phyloP scores from a whole-genome alignment of 2,888 invertebrate species.

The Craniophora ligustri region DNA sequence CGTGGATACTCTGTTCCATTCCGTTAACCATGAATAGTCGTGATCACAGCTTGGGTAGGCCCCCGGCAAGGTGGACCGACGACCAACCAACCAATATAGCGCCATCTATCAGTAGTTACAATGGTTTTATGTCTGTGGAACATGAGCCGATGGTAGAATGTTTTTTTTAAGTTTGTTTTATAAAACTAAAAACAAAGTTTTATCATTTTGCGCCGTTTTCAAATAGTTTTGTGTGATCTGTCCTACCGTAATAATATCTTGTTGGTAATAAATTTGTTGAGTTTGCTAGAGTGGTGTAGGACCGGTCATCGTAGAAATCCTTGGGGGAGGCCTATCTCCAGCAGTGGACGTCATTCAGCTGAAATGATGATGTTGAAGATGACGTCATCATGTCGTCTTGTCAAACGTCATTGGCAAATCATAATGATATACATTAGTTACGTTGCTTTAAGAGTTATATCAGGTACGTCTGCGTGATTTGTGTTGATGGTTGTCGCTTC shows the following conservation, averaged over 20 bases:
- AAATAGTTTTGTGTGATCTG: not conserved
- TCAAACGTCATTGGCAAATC: no score
- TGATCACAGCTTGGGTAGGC: no score
- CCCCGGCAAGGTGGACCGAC: no score
- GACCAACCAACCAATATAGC: constrained; percentile 42
- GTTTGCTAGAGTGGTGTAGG: no score
- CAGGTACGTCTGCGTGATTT: not conserved
- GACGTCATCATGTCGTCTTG: no score
- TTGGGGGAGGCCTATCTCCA: no score
- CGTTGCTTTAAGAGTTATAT: constrained; percentile 37
- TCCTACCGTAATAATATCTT: constrained; percentile 3
- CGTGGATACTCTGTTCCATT: no score
- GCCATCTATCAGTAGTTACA: constrained; percentile 59
- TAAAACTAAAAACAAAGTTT: no score
- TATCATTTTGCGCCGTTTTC: constrained; percentile 24
- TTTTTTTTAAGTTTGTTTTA: constrained; percentile 3
- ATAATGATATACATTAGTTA: constrained; percentile 27
- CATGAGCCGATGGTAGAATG: constrained; percentile 67
- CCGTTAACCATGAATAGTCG: no score
- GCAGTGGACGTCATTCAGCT: no score
- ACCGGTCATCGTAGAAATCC: no score
- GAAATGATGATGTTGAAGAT: no score
- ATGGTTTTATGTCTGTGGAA: constrained; percentile 59
- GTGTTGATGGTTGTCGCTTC: constrained; percentile 9
- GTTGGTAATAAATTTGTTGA: constrained; percentile 32